A percentile compares a stretch with the other conserved stretches of the same genome.
These are phyloP conservation scores for Astatotilapia flaviijosephi DNA, from an alignment of 2,113 vertebrate genomes.

Conservation along the genomic window DNA sequence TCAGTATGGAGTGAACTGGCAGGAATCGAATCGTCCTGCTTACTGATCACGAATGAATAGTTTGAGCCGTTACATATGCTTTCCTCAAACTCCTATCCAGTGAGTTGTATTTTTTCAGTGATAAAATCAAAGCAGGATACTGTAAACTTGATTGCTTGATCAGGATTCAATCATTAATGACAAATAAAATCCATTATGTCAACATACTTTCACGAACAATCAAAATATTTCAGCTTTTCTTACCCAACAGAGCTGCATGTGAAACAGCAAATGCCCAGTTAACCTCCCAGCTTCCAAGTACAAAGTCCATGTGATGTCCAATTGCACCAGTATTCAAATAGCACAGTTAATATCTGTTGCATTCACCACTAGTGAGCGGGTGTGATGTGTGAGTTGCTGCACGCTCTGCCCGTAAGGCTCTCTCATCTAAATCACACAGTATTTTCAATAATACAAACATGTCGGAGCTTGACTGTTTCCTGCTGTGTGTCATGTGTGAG, in stretches of 20 bases:
- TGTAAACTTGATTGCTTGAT: not conserved
- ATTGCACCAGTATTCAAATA: not conserved
- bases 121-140: not conserved
- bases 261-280: not conserved
- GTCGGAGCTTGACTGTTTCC: not conserved
- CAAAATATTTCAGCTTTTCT: not conserved
- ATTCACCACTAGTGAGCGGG: not conserved
- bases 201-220: not conserved
- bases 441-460: not conserved
- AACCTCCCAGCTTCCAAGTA: not conserved
- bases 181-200: not conserved
- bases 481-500: not conserved
- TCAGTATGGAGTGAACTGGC: not conserved
- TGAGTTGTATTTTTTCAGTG: not conserved
- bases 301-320: not conserved
- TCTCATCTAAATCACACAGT: not conserved
- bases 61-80: not conserved
- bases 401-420: not conserved
- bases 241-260: not conserved
- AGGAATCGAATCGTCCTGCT: not conserved
- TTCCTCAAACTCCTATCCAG: not conserved
- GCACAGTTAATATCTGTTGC: not conserved
- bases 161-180: not conserved
- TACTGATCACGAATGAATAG: not conserved
- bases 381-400: not conserved